A percentile compares a stretch with the other conserved stretches of the same genome.
Conservation (phyloP, 2,888 invertebrate genomes). For the Acrobasis repandana region DNA sequence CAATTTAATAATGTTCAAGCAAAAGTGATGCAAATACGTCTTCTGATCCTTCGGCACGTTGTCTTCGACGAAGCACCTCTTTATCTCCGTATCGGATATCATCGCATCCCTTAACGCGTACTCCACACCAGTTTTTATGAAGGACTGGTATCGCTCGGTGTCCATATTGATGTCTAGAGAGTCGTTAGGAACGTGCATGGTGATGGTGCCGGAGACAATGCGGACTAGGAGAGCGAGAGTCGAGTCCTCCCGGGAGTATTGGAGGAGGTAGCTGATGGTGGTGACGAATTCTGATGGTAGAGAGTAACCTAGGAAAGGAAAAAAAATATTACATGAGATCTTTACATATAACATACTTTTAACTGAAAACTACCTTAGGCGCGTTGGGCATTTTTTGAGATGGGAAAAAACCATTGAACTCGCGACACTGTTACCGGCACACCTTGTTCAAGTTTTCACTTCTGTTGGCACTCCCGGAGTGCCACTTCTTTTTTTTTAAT, state of each 20-base stretch:
- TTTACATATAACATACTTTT: no score
- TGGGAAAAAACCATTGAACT: no score
- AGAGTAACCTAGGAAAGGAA: conserved; percentile 70
- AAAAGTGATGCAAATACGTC: conserved; percentile 71
- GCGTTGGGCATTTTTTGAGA: no score
- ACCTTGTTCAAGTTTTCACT: no score
- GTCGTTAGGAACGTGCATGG: conserved; percentile 69
- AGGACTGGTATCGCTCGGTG: conserved; percentile 65
- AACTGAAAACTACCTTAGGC: no score
- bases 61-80: conserved; percentile 60
- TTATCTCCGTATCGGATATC: conserved; percentile 64
- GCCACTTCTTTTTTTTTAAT: no score
- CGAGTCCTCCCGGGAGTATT: conserved; percentile 81
- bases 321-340: not conserved
- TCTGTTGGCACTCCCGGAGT: no score
- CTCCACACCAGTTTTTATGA: conserved; percentile 68
- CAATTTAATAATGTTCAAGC: conserved; percentile 69
- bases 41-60: conserved; percentile 57
- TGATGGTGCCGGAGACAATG: conserved; percentile 84
- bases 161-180: conserved; percentile 59
- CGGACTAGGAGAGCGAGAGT: conserved; percentile 85
- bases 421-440: no score
- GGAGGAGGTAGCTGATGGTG: conserved; percentile 83
- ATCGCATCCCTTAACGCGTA: conserved; percentile 67
- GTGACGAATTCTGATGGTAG: conserved; percentile 84